These are phyloP conservation scores for Nasonia giraulti DNA, from an alignment of 1,140 invertebrate genomes.

Conservation along the genomic window DNA sequence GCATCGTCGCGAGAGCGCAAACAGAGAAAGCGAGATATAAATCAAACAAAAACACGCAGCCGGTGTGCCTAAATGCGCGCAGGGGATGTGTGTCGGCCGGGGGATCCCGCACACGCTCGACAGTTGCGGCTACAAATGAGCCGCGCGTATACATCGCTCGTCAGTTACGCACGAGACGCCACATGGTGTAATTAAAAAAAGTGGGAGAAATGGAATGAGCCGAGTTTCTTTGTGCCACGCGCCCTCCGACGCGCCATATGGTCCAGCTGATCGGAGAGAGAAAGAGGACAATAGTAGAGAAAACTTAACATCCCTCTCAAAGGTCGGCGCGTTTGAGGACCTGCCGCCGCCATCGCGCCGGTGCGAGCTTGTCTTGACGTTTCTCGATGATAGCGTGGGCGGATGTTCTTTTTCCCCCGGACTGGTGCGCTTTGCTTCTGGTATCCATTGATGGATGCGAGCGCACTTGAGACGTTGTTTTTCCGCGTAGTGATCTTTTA, in stretches of 20 bases:
- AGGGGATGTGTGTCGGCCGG: conserved; percentile 42
- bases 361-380: not conserved
- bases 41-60: conserved; percentile 21
- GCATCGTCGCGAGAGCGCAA: conserved; percentile 11
- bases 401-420: conserved; percentile 1
- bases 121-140: conserved; percentile 67
- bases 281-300: not conserved
- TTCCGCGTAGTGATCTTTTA: no score
- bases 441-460: not conserved
- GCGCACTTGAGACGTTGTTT: no score
- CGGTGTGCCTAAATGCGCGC: not conserved
- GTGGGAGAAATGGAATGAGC: conserved; percentile 25
- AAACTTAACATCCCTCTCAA: conserved; percentile 29
- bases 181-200: conserved; percentile 73
- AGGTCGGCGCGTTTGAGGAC: not conserved
- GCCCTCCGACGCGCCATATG: conserved; percentile 66
- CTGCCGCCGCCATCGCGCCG: not conserved
- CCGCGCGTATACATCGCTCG: conserved; percentile 33
- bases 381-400: not conserved
- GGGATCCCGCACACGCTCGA: conserved; percentile 49
- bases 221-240: conserved; percentile 67
- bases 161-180: conserved; percentile 55
- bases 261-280: conserved; percentile 45
- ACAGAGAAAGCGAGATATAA: not conserved
- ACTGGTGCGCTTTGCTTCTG: not conserved